phyloP scores from a whole-genome alignment of 2,888 invertebrate species.

The Lithophane leautieri region DNA sequence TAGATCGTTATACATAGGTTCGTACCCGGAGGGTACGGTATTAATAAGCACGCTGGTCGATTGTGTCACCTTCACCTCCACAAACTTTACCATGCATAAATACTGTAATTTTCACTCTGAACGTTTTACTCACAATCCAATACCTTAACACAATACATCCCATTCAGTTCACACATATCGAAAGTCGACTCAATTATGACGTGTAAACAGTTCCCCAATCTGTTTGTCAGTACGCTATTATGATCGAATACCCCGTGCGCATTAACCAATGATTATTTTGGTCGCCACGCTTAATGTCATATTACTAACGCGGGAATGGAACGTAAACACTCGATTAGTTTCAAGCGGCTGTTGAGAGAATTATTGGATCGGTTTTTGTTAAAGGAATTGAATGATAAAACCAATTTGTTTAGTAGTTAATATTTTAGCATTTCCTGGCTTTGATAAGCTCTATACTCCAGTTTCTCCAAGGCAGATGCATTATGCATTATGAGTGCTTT shows the following conservation, averaged over 20 bases:
- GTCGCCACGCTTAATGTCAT: conserved; percentile 28
- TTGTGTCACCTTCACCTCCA: no score
- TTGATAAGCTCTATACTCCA: not conserved
- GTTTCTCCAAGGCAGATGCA: not conserved
- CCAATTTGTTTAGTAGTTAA: not conserved
- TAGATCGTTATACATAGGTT: not conserved
- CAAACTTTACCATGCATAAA: not conserved
- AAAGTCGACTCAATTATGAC: conserved; percentile 66
- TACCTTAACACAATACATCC: conserved; percentile 1
- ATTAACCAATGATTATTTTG: conserved; percentile 58
- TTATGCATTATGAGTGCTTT: not conserved
- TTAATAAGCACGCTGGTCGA: not conserved
- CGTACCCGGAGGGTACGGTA: no score
- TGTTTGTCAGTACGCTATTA: conserved; percentile 63
- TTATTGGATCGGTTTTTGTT: conserved; percentile 45
- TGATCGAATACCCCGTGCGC: conserved; percentile 15
- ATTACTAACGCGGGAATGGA: conserved; percentile 27
- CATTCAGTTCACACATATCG: conserved; percentile 41
- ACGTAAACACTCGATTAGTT: conserved; percentile 44
- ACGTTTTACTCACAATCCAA: conserved; percentile 3
- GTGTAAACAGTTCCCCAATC: conserved; percentile 64
- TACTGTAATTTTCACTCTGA: not conserved
- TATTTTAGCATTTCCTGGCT: not conserved
- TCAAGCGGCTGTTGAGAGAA: conserved; percentile 45
- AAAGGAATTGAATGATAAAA: conserved; percentile 19